Evolutionary conservation across 2,888 invertebrate genomes (phyloP).

Genomic region (Deroplatys truncata): DNA sequence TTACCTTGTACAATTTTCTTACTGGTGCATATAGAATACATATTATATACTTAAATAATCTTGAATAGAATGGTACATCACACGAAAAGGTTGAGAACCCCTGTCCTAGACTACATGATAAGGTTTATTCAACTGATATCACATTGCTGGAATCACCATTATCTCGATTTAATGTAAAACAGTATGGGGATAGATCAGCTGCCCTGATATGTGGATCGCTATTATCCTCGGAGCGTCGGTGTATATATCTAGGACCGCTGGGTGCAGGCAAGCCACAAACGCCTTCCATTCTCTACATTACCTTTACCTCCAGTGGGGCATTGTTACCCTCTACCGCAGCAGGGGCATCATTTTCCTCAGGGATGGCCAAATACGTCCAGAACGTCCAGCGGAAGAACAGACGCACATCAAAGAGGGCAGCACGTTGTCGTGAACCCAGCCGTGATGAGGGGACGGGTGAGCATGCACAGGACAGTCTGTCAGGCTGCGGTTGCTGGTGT

Average conservation of each 20-base stretch:
- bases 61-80: no score
- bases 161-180: no score
- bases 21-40: no score
- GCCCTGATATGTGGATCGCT: no score
- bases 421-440: neutral
- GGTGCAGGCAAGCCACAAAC: neutral
- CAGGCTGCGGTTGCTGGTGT: neutral
- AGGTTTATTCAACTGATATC: no score
- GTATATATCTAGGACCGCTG: neutral
- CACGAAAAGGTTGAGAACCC: no score
- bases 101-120: no score
- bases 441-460: no score
- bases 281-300: neutral
- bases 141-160: no score
- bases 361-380: neutral
- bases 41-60: no score
- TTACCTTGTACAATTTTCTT: no score
- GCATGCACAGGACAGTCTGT: neutral
- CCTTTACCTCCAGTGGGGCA: neutral
- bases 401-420: neutral
- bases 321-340: neutral
- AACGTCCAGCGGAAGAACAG: neutral
- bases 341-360: neutral
- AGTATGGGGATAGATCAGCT: no score
- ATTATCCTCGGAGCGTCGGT: neutral